Base-by-base conservation (phyloP, 2,888 invertebrate genomes). In the Apamea monoglypha region DNA sequence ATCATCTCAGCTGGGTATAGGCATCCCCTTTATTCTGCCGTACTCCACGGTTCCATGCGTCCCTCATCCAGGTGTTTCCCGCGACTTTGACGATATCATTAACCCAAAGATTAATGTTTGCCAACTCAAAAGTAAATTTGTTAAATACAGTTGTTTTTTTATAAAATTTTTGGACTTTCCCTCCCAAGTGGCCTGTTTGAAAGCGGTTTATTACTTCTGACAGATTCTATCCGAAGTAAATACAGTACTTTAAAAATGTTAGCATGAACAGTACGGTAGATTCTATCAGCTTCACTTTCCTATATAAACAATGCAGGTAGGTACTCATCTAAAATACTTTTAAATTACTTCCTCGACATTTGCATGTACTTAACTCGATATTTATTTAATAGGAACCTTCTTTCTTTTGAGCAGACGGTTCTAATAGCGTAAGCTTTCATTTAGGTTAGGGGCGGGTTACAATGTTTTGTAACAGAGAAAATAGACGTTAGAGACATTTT, bases 311-410 rank as follows among this genome's bases (percentile, higher is more conserved):
- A 72, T 74, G 61, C 87, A 84, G 77, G 53, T 78, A 67, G 36
- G 47, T 69, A n/a, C 71, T 71, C 61, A 67, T 78, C 25, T 64
- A 81, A 81, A 88, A 81, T 78, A 81, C 81, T 76, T 84, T 88
- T 53, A 86, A 89, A 85, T 83, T 84, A 83, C 78, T 84, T 86
- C 61, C 80, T 50, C 68, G 18, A 40, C 70, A 88, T 89, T 89
- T 85, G 88, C 87, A 88, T 85, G 44, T 84, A 87, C 87, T 86
- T 86, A 77, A 78, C 68, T 87, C 75, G 72, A 80, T 87, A 89
- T 87, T 89, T 88, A 88, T 89, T 88, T 88, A 85, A 81, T 79
- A 80, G 76, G 32, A 79, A 59, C 71, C 44, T 84, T 84, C 73
- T 82, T 87, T 85, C 68, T 53, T 81, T 56, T 44, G n/a, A 69